Conservation (phyloP, 2,888 invertebrate species). For the Andrena fulva region DNA sequence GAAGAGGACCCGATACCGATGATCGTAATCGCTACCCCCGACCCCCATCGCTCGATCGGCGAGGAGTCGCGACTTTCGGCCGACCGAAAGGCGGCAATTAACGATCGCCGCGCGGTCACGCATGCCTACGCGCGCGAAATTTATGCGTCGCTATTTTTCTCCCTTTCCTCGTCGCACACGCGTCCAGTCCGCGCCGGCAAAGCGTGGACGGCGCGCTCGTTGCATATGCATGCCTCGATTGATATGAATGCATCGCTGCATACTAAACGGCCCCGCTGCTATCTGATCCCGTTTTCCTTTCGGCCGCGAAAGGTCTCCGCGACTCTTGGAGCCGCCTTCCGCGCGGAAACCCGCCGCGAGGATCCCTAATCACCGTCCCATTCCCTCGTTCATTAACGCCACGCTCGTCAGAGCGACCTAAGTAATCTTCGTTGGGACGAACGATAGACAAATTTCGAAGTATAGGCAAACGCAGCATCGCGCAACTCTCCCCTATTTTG, state of each 20-base stretch:
- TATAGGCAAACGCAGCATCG: background rate
- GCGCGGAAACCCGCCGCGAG: conserved; percentile 70
- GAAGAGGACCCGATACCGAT: background rate
- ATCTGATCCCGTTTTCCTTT: conserved; percentile 81
- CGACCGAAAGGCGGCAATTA: conserved; percentile 75
- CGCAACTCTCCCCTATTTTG: background rate
- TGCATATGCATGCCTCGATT: conserved; percentile 83
- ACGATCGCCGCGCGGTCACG: conserved; percentile 77
- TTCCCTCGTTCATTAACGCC: conserved; percentile 55
- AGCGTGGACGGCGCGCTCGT: conserved; percentile 64
- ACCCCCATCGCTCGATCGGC: background rate
- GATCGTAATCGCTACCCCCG: background rate
- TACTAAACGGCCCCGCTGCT: conserved; percentile 79
- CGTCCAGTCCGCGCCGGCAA: conserved; percentile 52
- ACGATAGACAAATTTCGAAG: background rate
- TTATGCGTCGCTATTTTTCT: conserved; percentile 78
- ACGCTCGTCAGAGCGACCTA: conserved; percentile 16
- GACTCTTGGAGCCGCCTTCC: conserved; percentile 42
- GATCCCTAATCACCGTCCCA: conserved; percentile 71
- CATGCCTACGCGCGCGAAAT: conserved; percentile 79
- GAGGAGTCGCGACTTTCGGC: conserved; percentile 35
- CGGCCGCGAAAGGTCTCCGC: conserved; percentile 71
- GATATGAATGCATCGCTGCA: conserved; percentile 84
- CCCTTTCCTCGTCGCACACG: conserved; percentile 49
- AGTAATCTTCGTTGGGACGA: background rate